Evolutionary conservation across 1,140 invertebrate genomes (phyloP), one percentile per base, ranked within the genome.

Genomic region (Hyposmocoma kahamanoa): DNA sequence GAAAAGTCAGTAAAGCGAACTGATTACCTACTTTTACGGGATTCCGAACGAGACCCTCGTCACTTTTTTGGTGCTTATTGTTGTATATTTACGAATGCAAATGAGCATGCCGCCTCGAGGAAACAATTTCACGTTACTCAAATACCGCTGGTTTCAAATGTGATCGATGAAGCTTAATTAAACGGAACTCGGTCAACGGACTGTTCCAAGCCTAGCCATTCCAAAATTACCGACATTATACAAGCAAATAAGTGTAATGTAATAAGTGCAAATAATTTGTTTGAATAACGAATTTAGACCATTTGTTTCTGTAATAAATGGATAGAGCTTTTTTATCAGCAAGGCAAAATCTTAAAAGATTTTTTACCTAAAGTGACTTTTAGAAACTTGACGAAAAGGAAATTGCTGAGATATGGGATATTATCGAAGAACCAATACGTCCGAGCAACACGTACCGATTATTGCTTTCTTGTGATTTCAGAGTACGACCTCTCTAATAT

Each of bases 11-110:
- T 62, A 63, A 63, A 60, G 56, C 53, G 60, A 56, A 62, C 49
- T 60, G 58, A 68, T 67, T 68, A 60, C 52, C 57, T 53, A 54
- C 55, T 66, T 68, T 68, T 62, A 62, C 60, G 54, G 62, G 53
- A 58, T 70, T 66, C 47, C 55, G 54, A 62, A 61, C 53, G 58
- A 58, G 53, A 67, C 63, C 59, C 61, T 71, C 56, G 54, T 66
- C 68, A 66, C 56, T 60, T 65, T 57, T 56, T 47, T 22, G 41
- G 42, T 41, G 44, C 52, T 58, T 61, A 53, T 59, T 59, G 50
- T 60, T 59, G 51, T 53, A 47, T 50, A 57, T 59, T 61, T 62
- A 70, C 52, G 58, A 60, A 65, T 63, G 56, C 50, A 61, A 61
- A 58, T 56, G 56, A 59, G 56, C 50, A 55, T 38, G 48, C 39